Evolutionary conservation across 2,113 vertebrate species (phyloP), one percentile per base, ranked within the genome.

Genomic region (Lepus timidus): DNA sequence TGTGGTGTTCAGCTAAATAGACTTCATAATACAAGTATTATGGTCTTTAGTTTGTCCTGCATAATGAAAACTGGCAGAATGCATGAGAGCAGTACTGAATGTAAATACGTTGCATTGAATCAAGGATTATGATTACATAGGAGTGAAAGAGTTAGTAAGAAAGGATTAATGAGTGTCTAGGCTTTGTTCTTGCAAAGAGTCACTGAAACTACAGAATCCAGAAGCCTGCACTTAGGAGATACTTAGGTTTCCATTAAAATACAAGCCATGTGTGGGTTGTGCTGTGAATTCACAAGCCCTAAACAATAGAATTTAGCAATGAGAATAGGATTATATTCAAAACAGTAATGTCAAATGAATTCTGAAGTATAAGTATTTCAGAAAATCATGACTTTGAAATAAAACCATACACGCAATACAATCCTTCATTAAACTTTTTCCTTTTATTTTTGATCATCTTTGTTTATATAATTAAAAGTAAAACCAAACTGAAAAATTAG

Each of bases 101-200:
- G 55, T 73, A 80, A 83, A 93, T 33, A 11, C n/a, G 36, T 58
- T 75, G 39, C 27, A 71, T 1, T 75, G 44, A 64, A 85, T 76
- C 4, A 22, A 4, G 4, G 5, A 31, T 87, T 87, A 96, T 94
- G 81, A 90, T 73, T 95, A 78, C 39, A 84, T 75, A 80, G 17
- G 13, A 67, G 17, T 36, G 8, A 23, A 33, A 20, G 13, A 14
- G 31, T 71, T 71, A 65, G 29, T 51, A 80, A 70, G 19, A 71
- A 16, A 17, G 9, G 1, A 11, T n/a, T 33, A 90, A 39, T n/a
- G 10, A 96, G 22, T 49, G 8, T 22, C 6, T 80, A 29, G 17
- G 5, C 78, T 83, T 58, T 93, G 13, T 64, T 88, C 20, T 19
- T 88, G 29, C 73, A 67, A 51, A 89, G 0, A 51, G 3, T 51